phyloP scores from a whole-genome alignment of 2,888 invertebrate genomes.

The Eupithecia exiguata region DNA sequence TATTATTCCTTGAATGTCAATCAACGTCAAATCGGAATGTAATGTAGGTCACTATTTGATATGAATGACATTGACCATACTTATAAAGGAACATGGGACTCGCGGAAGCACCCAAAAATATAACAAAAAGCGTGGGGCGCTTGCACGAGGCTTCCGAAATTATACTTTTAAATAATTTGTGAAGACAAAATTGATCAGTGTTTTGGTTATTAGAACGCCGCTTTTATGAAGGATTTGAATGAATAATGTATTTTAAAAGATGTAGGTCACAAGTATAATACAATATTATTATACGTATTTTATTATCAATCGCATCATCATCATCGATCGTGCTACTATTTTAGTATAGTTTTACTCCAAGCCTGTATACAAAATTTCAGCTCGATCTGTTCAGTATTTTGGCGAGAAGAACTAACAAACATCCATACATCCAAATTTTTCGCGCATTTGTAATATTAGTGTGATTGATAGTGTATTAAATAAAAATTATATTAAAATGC shows the following conservation, averaged over 20 bases:
- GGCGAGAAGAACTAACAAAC: too few relatives aligned
- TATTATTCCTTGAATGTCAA: not conserved
- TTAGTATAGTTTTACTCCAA: too few relatives aligned
- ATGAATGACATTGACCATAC: not conserved
- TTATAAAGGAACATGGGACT: not conserved
- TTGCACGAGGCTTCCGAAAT: constrained; percentile 1
- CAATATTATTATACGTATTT: not conserved
- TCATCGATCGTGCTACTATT: not conserved
- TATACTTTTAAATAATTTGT: constrained; percentile 20
- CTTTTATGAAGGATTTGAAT: not conserved
- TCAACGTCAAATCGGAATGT: not conserved
- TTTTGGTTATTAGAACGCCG: constrained; percentile 1
- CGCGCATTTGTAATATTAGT: too few relatives aligned
- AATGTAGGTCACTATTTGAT: not conserved
- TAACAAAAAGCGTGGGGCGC: not conserved
- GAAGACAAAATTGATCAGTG: constrained; percentile 1
- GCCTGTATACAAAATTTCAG: too few relatives aligned
- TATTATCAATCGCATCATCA: too few relatives aligned
- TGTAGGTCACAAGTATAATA: not conserved
- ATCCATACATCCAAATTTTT: too few relatives aligned
- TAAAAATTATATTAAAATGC: too few relatives aligned
- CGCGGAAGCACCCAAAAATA: not conserved
- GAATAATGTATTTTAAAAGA: not conserved
- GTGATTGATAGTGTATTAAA: too few relatives aligned
- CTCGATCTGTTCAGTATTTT: too few relatives aligned